Evolutionary conservation across 2,113 vertebrate species (phyloP).

Genomic region (Microcebus tavaratra): DNA sequence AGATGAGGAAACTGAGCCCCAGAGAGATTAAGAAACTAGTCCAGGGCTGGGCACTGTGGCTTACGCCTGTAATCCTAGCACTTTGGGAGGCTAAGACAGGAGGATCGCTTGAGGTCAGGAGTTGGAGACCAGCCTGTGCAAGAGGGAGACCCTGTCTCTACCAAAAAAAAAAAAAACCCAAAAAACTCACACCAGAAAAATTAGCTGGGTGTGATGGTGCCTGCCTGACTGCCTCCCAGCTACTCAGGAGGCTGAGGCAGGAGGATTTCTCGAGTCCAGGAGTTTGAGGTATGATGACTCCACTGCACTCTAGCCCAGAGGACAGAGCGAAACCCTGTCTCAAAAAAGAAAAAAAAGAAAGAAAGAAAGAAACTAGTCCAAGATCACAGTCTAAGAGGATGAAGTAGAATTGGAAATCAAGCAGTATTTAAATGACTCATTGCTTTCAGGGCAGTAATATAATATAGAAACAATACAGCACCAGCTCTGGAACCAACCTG

Average conservation of each 20-base stretch:
- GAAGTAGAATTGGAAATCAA: neutral
- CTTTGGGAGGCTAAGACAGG: neutral
- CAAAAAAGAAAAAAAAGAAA: neutral
- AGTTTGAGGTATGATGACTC: too few species aligned
- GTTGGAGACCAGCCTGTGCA: neutral
- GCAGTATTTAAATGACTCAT: neutral
- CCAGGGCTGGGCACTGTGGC: fast-evolving
- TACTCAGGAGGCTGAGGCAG: too few species aligned
- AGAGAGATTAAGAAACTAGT: neutral
- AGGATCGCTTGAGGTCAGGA: neutral
- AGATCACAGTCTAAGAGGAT: neutral
- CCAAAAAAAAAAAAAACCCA: too few species aligned
- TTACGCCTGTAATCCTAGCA: neutral
- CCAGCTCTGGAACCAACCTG: neutral
- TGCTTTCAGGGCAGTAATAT: neutral
- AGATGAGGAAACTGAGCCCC: neutral
- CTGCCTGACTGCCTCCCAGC: too few species aligned
- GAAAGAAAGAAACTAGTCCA: neutral
- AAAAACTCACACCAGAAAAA: too few species aligned
- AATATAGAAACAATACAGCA: neutral
- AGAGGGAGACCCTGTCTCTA: neutral
- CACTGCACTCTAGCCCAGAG: neutral
- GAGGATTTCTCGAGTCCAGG: too few species aligned
- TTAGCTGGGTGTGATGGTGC: too few species aligned
- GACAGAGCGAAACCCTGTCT: neutral